Evolutionary conservation across 2,888 invertebrate genomes (phyloP).

Genomic region (Heteropelma amictum): DNA sequence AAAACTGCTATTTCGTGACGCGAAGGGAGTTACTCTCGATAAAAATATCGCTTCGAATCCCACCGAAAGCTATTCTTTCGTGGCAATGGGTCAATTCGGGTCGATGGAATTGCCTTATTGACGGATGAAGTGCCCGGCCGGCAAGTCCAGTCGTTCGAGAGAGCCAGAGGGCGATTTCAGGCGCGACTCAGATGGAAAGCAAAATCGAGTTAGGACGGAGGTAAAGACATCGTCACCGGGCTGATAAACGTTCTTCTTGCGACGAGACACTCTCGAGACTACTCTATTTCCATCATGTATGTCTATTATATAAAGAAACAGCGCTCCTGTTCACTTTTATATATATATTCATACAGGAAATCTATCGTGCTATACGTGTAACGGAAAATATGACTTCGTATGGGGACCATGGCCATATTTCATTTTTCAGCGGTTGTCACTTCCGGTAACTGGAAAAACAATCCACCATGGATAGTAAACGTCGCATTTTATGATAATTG

Average conservation of each 20-base stretch:
- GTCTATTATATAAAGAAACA: too few species aligned
- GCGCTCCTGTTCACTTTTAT: too few species aligned
- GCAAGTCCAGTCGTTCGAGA: slow-evolving; percentile 59
- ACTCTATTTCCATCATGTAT: neutral
- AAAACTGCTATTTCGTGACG: slow-evolving; percentile 16
- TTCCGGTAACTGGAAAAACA: neutral
- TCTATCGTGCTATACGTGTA: neutral
- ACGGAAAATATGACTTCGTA: slow-evolving; percentile 15
- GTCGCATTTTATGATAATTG: too few species aligned
- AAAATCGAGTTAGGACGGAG: slow-evolving; percentile 72
- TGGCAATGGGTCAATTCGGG: slow-evolving; percentile 73
- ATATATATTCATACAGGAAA: slow-evolving; percentile 18
- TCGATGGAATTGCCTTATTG: slow-evolving; percentile 77
- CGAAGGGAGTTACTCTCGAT: slow-evolving; percentile 23
- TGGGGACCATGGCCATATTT: slow-evolving; percentile 20
- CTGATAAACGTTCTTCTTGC: slow-evolving; percentile 45
- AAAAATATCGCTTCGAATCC: slow-evolving; percentile 51
- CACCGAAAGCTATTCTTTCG: slow-evolving; percentile 56
- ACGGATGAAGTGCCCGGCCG: slow-evolving; percentile 66
- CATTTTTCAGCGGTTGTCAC: slow-evolving; percentile 1
- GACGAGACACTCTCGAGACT: slow-evolving; percentile 30
- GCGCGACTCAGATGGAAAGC: slow-evolving; percentile 76
- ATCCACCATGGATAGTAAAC: neutral
- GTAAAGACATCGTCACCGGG: slow-evolving; percentile 50
- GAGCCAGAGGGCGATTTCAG: slow-evolving; percentile 63